These are phyloP conservation scores for Catocala sponsa DNA, from an alignment of 2,888 invertebrate genomes.

Conservation along the genomic window DNA sequence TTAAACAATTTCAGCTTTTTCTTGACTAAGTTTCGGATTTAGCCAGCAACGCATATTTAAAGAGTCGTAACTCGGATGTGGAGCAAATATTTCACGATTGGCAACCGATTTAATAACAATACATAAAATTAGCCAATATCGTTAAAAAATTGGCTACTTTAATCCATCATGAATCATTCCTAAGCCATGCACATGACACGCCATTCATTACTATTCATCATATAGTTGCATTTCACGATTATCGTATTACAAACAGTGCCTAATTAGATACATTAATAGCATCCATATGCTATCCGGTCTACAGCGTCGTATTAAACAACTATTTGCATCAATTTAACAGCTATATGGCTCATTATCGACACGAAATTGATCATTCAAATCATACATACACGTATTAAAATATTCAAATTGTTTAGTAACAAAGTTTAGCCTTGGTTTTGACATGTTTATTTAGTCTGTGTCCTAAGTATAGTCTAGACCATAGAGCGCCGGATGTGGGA, in stretches of 20 bases:
- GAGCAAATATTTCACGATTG: no score
- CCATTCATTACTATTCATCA: slow-evolving; percentile 17
- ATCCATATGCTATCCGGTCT: slow-evolving; percentile 33
- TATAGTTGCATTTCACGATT: slow-evolving; percentile 9
- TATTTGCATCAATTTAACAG: slow-evolving; percentile 31
- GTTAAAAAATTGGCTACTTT: no score
- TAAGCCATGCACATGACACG: no score
- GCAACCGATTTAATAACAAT: no score
- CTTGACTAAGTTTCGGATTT: no score
- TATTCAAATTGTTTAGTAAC: slow-evolving; percentile 36
- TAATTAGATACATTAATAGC: slow-evolving; percentile 6
- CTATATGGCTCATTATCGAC: slow-evolving; percentile 29
- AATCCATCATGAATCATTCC: no score
- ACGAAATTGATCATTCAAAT: neutral
- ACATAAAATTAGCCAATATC: no score
- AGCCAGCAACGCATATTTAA: no score
- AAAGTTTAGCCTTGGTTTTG: slow-evolving; percentile 37
- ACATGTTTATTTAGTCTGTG: slow-evolving; percentile 1
- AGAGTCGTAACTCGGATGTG: no score
- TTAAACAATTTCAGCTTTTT: no score
- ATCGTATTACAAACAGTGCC: slow-evolving; percentile 5
- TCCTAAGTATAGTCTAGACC: slow-evolving; percentile 43
- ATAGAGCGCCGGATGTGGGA: slow-evolving; percentile 43
- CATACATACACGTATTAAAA: slow-evolving; percentile 35
- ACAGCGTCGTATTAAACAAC: slow-evolving; percentile 12